Evolutionary conservation across 2,113 vertebrate species (phyloP).

Genomic region (Barnardius zonarius): DNA sequence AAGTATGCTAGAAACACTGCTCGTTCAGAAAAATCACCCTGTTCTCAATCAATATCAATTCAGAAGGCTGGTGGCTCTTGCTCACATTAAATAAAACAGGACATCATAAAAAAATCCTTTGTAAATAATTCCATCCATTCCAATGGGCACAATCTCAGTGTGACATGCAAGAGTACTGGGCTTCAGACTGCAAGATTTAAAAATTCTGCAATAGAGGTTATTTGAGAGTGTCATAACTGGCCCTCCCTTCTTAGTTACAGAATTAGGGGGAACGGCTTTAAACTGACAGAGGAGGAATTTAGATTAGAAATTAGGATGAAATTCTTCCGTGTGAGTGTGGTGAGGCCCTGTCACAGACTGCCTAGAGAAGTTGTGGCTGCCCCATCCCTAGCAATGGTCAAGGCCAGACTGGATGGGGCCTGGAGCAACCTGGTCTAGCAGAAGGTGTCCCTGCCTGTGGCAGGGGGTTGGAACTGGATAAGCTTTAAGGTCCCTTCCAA

Average conservation of each 20-base stretch:
- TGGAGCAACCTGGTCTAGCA: neutral
- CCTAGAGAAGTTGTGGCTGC: neutral
- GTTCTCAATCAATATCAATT: neutral
- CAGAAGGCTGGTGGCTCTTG: neutral
- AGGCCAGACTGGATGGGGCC: neutral
- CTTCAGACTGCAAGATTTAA: neutral
- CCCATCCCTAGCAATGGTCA: neutral
- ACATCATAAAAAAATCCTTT: neutral
- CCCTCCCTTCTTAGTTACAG: neutral
- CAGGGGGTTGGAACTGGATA: neutral
- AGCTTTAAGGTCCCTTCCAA: neutral
- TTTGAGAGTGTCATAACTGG: neutral
- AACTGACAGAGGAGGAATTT: neutral
- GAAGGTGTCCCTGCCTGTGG: neutral
- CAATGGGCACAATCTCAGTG: neutral
- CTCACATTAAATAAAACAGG: neutral
- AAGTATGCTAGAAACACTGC: neutral
- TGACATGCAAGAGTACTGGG: neutral
- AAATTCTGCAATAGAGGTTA: accelerated
- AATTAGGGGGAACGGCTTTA: neutral
- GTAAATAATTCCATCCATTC: neutral
- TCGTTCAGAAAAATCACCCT: neutral
- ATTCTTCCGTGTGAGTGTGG: neutral
- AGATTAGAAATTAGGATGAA: neutral
- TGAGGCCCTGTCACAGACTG: neutral